Evolutionary conservation across 2,888 invertebrate species (phyloP).

Genomic region (Noctua fimbriata): DNA sequence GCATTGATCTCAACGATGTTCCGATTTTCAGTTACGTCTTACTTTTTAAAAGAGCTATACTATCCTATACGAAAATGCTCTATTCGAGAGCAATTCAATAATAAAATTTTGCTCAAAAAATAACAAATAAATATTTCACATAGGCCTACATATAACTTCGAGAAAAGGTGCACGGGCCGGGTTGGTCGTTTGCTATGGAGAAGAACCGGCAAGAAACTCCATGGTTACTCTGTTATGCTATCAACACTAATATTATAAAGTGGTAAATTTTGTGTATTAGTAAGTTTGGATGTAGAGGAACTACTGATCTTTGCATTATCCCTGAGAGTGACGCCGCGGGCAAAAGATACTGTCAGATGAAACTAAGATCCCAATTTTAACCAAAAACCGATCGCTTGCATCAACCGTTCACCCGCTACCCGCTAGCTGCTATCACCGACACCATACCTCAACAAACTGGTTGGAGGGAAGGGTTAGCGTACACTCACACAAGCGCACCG

Average conservation of each 20-base stretch:
- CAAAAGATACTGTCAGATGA: background rate
- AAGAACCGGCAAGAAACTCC: too few relatives aligned
- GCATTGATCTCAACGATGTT: background rate
- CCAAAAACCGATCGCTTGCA: background rate
- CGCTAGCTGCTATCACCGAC: slow-evolving; percentile 56
- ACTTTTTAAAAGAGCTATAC: background rate
- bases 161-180: too few relatives aligned
- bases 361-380: background rate
- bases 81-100: background rate
- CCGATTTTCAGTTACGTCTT: background rate
- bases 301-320: too few relatives aligned
- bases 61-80: background rate
- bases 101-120: background rate
- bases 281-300: background rate
- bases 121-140: too few relatives aligned
- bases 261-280: too few relatives aligned
- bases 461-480: slow-evolving; percentile 80
- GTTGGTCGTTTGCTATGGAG: too few relatives aligned
- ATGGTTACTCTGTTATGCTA: too few relatives aligned
- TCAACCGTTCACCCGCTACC: slow-evolving; percentile 19
- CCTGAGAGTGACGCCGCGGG: background rate
- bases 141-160: too few relatives aligned
- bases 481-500: slow-evolving; percentile 65
- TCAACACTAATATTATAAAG: background rate
- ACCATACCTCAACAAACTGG: slow-evolving; percentile 76